These are phyloP conservation scores for Cladorhizidae sp. DNA, from an alignment of 37 sponge, comb jelly and placozoan genomes.

Conservation along the genomic window DNA sequence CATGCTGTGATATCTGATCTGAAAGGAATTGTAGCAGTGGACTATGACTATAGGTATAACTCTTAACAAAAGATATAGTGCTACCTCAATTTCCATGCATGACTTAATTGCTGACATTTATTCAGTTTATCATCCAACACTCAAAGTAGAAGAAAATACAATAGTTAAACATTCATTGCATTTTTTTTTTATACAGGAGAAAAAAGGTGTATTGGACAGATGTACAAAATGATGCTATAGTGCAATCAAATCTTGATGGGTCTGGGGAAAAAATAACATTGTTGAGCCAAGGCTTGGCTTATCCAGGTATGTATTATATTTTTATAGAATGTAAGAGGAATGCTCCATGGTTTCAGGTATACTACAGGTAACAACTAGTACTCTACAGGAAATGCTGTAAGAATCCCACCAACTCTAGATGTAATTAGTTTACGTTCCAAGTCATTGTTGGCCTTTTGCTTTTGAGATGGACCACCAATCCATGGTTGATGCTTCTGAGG, in stretches of 20 bases:
- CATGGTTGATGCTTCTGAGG: too few relatives aligned
- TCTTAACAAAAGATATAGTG: not conserved
- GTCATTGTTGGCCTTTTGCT: not conserved
- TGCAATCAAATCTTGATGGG: slow-evolving; percentile 30
- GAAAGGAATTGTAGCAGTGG: not conserved
- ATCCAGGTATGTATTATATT: not conserved
- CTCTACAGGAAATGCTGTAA: not conserved
- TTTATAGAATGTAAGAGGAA: too few relatives aligned
- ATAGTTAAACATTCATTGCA: not conserved
- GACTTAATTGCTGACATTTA: not conserved
- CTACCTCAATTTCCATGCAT: not conserved
- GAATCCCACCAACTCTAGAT: not conserved
- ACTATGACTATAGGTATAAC: slow-evolving; percentile 32
- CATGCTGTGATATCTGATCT: not conserved
- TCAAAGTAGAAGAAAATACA: not conserved
- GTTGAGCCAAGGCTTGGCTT: not conserved
- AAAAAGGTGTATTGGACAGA: slow-evolving; percentile 26
- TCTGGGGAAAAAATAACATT: not conserved
- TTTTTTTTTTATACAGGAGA: not conserved
- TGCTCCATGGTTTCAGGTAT: too few relatives aligned
- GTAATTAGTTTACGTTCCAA: too few relatives aligned
- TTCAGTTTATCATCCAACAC: not conserved
- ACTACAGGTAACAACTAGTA: too few relatives aligned
- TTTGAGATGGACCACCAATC: not conserved
- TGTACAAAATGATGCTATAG: not conserved